Base-by-base conservation (phyloP, 2,888 invertebrate genomes). In the Dusona sp. region DNA sequence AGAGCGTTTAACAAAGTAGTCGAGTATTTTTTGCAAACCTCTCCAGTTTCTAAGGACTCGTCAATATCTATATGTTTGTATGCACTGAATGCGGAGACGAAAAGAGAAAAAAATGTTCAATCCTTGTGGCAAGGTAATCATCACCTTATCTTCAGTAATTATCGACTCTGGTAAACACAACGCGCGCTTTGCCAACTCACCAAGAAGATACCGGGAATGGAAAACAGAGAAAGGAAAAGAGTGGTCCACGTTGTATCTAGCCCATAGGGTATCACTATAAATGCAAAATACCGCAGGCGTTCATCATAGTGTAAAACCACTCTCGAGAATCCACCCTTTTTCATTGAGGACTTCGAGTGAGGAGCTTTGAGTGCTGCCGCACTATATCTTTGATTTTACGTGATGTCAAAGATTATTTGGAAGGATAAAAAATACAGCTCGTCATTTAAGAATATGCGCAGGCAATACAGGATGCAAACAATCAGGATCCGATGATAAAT, bases 111-210 rank as follows among this genome's bases (percentile, higher is more conserved):
- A 67, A 72, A 64, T 57, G 68, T 84, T 33, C 68, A 38, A 78
- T 68, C 77, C 48, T 61, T 73, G 67, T 67, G 57, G 85, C 73
- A 68, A 85, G 77, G 80, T 85, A 11, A 42, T 42, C 80, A 84
- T 80, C 77, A 85, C 81, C 73, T 85, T 85, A 85, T 85, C 81
- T 85, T 61, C 78, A 36, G 78, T 82, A 85, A 85, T 85, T 85
- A 85, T 85, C 84, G 84, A 67, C 65, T 45, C 78, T 36, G 78
- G 68, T 74, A 78, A 82, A 82, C 82, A 79, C 61, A 42, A 61
- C 61, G 81, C 75, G 54, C 36, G 65, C 48, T 82, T 65, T 36
- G 54, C 54, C 42, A 72, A 45, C 25, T 72, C 57, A 70, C 16
- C 77, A 38, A 51, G 25, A 79, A 45, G 67, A 72, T 64, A 25